Conservation (phyloP, 2,797 vertebrate species). For the Distichodus sexfasciatus region DNA sequence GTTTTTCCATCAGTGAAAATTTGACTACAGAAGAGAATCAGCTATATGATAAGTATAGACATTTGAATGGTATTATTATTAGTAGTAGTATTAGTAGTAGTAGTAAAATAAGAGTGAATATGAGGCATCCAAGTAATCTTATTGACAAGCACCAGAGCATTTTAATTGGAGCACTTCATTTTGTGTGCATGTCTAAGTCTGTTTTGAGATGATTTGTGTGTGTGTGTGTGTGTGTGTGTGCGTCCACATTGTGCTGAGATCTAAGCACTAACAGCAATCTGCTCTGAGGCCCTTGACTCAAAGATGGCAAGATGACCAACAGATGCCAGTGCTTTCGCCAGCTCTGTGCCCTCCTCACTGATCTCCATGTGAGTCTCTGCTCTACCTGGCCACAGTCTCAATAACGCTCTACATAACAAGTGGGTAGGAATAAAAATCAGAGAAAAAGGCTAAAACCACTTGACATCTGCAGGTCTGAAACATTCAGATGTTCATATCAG, state of each 20-base stretch:
- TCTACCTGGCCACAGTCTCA: neutral
- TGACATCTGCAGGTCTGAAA: conserved; percentile 4
- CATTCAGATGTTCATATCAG: too few species aligned
- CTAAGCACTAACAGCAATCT: conserved; percentile 39
- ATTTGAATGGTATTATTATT: too few species aligned
- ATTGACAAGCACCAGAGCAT: too few species aligned
- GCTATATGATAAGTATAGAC: too few species aligned
- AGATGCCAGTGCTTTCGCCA: conserved; percentile 26
- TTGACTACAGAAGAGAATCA: too few species aligned
- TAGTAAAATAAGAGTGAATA: too few species aligned
- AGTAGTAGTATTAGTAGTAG: too few species aligned
- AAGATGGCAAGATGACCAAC: conserved; percentile 14
- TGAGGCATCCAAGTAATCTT: too few species aligned
- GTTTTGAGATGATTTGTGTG: too few species aligned
- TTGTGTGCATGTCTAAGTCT: too few species aligned
- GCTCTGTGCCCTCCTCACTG: neutral
- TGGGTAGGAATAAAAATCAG: too few species aligned
- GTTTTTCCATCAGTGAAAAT: neutral
- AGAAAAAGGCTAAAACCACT: neutral
- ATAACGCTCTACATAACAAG: neutral
- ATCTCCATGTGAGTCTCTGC: neutral
- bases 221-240: neutral
- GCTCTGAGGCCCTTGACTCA: conserved; percentile 27
- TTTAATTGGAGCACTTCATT: too few species aligned
- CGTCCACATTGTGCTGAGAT: conserved; percentile 23